These are phyloP conservation scores for Lamellibrachia columna DNA, from an alignment of 2,888 invertebrate species.

Conservation along the genomic window DNA sequence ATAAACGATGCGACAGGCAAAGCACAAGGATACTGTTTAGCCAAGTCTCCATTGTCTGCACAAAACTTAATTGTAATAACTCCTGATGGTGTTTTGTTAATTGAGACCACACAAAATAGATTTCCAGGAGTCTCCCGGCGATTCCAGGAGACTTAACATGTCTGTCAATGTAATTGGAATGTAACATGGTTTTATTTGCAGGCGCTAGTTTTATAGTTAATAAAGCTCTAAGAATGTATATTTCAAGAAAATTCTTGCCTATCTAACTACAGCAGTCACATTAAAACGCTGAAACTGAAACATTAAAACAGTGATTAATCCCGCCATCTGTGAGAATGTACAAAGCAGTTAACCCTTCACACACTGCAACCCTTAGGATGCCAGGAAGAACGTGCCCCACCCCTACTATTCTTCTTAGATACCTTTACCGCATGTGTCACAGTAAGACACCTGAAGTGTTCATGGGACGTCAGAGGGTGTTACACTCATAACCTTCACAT, in stretches of 20 bases:
- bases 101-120: too few relatives aligned
- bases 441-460: conserved; percentile 71
- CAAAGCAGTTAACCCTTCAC: background rate
- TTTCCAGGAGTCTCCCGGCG: too few relatives aligned
- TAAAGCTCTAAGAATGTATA: too few relatives aligned
- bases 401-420: background rate
- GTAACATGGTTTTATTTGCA: too few relatives aligned
- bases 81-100: too few relatives aligned
- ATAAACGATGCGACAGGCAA: too few relatives aligned
- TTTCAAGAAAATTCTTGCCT: background rate
- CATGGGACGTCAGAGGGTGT: conserved; percentile 70
- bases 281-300: background rate
- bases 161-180: too few relatives aligned
- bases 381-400: background rate
- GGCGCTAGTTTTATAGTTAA: too few relatives aligned
- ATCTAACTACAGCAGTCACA: background rate
- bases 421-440: conserved; percentile 69
- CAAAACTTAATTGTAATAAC: too few relatives aligned
- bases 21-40: too few relatives aligned
- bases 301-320: background rate
- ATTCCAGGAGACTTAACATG: too few relatives aligned
- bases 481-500: background rate
- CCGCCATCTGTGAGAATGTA: background rate
- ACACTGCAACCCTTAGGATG: background rate
- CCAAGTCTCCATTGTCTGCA: too few relatives aligned